phyloP scores from a whole-genome alignment of 2,888 invertebrate genomes.

The Rhagonycha fulva region DNA sequence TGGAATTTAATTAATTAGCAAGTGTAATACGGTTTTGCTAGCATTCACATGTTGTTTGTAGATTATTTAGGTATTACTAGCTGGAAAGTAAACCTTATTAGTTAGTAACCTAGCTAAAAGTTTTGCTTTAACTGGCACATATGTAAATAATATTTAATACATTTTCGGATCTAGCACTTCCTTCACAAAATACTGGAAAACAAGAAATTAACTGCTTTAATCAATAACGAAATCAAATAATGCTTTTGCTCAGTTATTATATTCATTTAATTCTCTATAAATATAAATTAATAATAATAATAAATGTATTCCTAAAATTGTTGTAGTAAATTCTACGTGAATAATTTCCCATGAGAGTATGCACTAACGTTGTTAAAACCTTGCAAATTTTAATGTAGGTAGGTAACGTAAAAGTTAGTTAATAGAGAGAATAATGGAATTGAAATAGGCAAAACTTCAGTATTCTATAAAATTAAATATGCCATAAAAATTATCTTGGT shows the following conservation, averaged over 20 bases:
- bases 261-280: too few relatives aligned
- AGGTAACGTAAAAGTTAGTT: too few relatives aligned
- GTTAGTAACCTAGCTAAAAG: too few relatives aligned
- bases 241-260: too few relatives aligned
- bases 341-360: neutral
- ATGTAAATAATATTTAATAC: neutral
- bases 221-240: too few relatives aligned
- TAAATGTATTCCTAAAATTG: neutral
- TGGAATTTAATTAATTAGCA: neutral
- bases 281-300: neutral
- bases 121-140: neutral
- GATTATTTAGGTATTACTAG: neutral
- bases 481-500: neutral
- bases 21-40: neutral
- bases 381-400: neutral
- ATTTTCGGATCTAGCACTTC: neutral
- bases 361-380: neutral
- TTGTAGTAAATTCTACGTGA: neutral
- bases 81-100: neutral
- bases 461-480: neutral
- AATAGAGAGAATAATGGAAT: too few relatives aligned
- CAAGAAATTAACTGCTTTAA: neutral
- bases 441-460: neutral
- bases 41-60: neutral
- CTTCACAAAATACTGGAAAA: neutral